Conservation (phyloP, 2,797 vertebrate genomes). For the Thaleichthys pacificus region DNA sequence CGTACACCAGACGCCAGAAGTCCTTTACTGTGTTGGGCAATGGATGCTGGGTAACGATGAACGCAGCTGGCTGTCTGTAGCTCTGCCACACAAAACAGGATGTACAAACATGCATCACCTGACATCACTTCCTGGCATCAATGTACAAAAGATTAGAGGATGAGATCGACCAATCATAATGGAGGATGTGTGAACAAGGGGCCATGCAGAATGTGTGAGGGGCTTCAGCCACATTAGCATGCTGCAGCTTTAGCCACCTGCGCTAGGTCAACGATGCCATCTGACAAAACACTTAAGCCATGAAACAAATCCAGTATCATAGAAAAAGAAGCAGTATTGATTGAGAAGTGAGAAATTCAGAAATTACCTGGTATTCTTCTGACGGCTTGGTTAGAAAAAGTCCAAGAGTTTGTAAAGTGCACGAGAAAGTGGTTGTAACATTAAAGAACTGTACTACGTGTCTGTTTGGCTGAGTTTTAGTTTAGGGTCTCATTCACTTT, state of each 20-base stretch:
- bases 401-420: slow-evolving; percentile 68
- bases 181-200: slow-evolving; percentile 51
- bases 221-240: slow-evolving; percentile 31
- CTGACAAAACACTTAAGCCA: slow-evolving; percentile 76
- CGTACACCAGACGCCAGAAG: slow-evolving; percentile 98
- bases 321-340: slow-evolving; percentile 52
- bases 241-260: slow-evolving; percentile 28
- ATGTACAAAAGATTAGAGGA: slow-evolving; percentile 16
- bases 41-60: slow-evolving; percentile 98
- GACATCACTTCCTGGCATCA: slow-evolving; percentile 12
- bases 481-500: background rate
- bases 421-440: slow-evolving; percentile 43
- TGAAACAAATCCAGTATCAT: slow-evolving; percentile 86
- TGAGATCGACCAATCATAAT: slow-evolving; percentile 30
- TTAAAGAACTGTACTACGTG: slow-evolving; percentile 7
- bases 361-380: slow-evolving; percentile 83
- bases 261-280: slow-evolving; percentile 53
- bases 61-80: slow-evolving; percentile 98
- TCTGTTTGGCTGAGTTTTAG: background rate
- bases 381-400: slow-evolving; percentile 84
- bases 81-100: slow-evolving; percentile 74
- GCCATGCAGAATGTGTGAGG: slow-evolving; percentile 64
- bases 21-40: slow-evolving; percentile 98
- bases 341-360: slow-evolving; percentile 59
- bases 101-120: slow-evolving; percentile 12